Conservation (phyloP, 1,140 invertebrate species). For the Prorops nasuta region DNA sequence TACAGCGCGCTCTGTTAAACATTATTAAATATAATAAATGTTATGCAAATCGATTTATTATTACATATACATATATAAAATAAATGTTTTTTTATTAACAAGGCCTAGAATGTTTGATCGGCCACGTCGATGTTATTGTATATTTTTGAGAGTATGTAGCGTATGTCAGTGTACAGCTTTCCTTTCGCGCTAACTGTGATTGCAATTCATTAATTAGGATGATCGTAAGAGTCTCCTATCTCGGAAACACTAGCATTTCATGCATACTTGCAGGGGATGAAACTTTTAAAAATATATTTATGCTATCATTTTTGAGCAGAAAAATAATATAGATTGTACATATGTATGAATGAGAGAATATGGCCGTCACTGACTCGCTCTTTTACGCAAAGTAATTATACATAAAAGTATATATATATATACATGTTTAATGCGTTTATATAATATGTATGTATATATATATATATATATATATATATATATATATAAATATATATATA, state of each 20-base stretch:
- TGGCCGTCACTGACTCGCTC: constrained; percentile 16
- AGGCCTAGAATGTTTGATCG: constrained; percentile 31
- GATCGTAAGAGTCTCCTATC: not conserved
- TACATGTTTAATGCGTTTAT: no score
- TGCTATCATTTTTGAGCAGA: not conserved
- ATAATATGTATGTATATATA: constrained; percentile 24
- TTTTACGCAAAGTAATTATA: constrained; percentile 37
- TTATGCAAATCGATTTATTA: constrained; percentile 19
- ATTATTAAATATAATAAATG: constrained; percentile 20
- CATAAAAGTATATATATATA: constrained; percentile 30
- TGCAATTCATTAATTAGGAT: constrained; percentile 7
- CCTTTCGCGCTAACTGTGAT: constrained; percentile 20
- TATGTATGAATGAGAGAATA: constrained; percentile 17
- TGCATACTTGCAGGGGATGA: not conserved
- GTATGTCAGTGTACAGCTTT: constrained; percentile 22
- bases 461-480: constrained; percentile 19
- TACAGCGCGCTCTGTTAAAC: constrained; percentile 17
- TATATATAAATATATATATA: constrained; percentile 40
- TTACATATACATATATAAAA: constrained; percentile 20
- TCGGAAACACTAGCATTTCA: not conserved
- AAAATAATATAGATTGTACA: constrained; percentile 16
- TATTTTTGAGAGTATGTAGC: constrained; percentile 33
- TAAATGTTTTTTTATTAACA: constrained; percentile 24
- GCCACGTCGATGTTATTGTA: constrained; percentile 39
- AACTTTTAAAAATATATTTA: not conserved